These are phyloP conservation scores for Dolichoris vasculosae DNA, from an alignment of 1,140 invertebrate genomes.

Conservation along the genomic window DNA sequence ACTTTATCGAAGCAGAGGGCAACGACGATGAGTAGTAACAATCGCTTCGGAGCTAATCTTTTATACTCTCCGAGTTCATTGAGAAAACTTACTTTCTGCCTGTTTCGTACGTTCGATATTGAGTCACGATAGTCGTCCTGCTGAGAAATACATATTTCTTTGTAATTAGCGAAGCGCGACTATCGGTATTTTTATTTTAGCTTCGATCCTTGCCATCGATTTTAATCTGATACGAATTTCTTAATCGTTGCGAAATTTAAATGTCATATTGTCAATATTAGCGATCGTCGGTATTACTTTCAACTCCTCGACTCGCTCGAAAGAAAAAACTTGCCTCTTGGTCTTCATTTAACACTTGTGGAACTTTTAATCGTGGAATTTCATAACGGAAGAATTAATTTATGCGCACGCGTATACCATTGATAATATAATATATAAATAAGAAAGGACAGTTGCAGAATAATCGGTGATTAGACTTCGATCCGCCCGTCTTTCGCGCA, in stretches of 20 bases:
- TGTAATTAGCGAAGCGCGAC: no score
- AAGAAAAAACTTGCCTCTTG: neutral
- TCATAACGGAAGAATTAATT: neutral
- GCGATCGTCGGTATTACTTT: no score
- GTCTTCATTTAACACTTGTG: neutral
- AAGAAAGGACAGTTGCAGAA: conserved; percentile 17
- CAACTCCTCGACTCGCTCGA: neutral
- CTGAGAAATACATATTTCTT: no score
- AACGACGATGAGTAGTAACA: neutral
- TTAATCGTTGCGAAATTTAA: no score
- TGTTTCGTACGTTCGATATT: no score
- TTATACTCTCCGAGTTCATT: neutral
- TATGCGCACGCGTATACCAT: neutral
- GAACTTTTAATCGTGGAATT: neutral
- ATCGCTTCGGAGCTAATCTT: neutral
- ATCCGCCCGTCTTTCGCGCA: neutral
- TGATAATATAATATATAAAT: neutral
- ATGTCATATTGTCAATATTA: no score
- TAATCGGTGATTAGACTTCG: neutral
- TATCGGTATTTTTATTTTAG: no score
- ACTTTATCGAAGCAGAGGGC: no score
- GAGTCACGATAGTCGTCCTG: neutral
- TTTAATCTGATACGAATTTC: no score
- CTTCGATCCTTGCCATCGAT: no score
- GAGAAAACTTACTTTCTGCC: neutral